These are phyloP conservation scores for Caretta caretta DNA, from an alignment of 2,113 vertebrate genomes.

Conservation along the genomic window DNA sequence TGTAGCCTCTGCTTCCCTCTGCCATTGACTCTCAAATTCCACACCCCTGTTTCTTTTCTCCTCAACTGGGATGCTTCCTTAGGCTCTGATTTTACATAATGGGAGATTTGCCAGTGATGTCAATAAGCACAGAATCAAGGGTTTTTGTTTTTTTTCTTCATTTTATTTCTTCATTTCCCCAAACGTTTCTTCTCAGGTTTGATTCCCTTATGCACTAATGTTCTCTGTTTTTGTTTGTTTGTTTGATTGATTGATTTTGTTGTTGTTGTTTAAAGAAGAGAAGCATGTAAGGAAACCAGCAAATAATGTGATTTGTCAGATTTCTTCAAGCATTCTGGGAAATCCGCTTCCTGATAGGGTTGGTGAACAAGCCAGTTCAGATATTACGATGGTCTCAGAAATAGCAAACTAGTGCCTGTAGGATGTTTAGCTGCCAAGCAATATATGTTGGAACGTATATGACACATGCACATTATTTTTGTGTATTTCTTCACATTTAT, in stretches of 20 bases:
- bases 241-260: too few species aligned
- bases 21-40: neutral
- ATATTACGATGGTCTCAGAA: slow-evolving; percentile 21
- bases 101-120: slow-evolving; percentile 31
- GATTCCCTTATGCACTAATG: neutral
- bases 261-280: neutral
- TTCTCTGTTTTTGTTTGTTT: neutral
- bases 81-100: slow-evolving; percentile 5
- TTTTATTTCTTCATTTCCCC: neutral
- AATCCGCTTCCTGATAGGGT: neutral
- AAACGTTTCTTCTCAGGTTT: slow-evolving; percentile 34
- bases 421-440: neutral
- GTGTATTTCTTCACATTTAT: slow-evolving; percentile 15
- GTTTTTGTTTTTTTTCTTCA: neutral
- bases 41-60: slow-evolving; percentile 10
- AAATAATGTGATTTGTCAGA: neutral
- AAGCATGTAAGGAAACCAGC: neutral
- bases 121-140: neutral
- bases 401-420: neutral
- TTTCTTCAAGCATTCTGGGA: slow-evolving; percentile 14
- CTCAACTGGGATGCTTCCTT: slow-evolving; percentile 9
- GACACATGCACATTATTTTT: neutral
- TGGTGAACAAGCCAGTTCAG: neutral
- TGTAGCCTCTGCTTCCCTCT: slow-evolving; percentile 6
- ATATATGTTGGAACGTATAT: neutral